Conservation (phyloP, 2,797 vertebrate species). For the Ctenochaetus hawaiiensis region DNA sequence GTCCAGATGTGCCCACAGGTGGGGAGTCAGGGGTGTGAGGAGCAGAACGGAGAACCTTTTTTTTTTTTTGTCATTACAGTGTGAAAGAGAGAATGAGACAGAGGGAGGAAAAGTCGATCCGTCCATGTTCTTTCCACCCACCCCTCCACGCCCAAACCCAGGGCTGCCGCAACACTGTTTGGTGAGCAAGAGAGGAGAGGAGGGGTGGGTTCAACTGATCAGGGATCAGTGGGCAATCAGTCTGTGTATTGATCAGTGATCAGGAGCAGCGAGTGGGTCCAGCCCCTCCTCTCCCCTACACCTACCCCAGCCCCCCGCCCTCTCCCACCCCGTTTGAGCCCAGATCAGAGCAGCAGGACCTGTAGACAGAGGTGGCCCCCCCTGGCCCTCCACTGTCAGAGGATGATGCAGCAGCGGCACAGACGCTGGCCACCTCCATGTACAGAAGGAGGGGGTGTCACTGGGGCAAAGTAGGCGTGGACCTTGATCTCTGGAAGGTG, state of each 20-base stretch:
- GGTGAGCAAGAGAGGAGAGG: conserved; percentile 68
- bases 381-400: conserved; percentile 88
- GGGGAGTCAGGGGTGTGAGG: conserved; percentile 30
- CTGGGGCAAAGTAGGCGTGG: conserved; percentile 94
- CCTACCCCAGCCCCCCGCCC: conserved; percentile 34
- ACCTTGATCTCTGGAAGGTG: conserved; percentile 95
- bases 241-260: conserved; percentile 73
- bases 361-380: conserved; percentile 84
- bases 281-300: conserved; percentile 76
- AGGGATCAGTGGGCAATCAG: conserved; percentile 62
- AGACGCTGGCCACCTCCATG: conserved; percentile 91
- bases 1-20: conserved; percentile 34
- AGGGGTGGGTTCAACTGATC: conserved; percentile 76
- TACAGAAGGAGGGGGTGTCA: conserved; percentile 91
- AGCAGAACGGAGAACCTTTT: conserved; percentile 50
- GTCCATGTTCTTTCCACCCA: conserved; percentile 53
- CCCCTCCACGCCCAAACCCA: conserved; percentile 39
- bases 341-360: conserved; percentile 83
- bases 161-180: conserved; percentile 46
- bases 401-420: conserved; percentile 93
- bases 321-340: conserved; percentile 46
- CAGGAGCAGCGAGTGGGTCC: conserved; percentile 82
- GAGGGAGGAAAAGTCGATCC: conserved; percentile 57
- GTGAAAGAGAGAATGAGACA: conserved; percentile 46
- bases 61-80: conserved; percentile 59